Evolutionary conservation across 2,888 invertebrate species (phyloP).

Genomic region (Athalia cordata): DNA sequence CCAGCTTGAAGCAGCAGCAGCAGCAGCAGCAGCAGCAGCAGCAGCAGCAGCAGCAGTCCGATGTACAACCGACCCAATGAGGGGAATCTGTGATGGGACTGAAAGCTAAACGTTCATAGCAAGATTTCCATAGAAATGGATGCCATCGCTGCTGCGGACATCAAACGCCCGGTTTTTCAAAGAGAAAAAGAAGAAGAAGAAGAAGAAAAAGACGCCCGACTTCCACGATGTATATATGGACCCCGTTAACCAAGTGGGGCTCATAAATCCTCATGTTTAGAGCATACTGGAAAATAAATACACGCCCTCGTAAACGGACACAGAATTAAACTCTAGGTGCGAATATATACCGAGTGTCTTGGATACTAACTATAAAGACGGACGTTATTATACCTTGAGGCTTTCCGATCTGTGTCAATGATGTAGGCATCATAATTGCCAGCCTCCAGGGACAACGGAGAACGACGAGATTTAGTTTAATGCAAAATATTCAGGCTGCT

Average conservation of each 20-base stretch:
- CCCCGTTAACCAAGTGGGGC: conserved; percentile 6
- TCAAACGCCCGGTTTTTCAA: conserved; percentile 26
- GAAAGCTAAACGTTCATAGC: conserved; percentile 18
- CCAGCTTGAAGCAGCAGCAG: too few species aligned
- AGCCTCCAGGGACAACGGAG: too few species aligned
- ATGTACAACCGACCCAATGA: not conserved
- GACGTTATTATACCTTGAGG: too few species aligned
- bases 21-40: too few species aligned
- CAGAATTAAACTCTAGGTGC: conserved; percentile 12
- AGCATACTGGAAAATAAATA: not conserved
- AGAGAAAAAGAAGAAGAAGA: too few species aligned
- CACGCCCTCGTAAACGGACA: conserved; percentile 28
- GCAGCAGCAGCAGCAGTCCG: too few species aligned
- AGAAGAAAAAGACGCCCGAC: not conserved
- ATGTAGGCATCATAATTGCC: too few species aligned
- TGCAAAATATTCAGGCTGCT: too few species aligned
- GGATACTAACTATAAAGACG: too few species aligned
- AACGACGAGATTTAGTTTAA: too few species aligned
- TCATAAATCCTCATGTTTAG: conserved; percentile 37
- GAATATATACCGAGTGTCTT: not conserved
- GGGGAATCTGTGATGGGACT: conserved; percentile 8
- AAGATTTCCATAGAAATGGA: conserved; percentile 44
- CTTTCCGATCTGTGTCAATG: too few species aligned
- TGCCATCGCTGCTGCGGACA: conserved; percentile 33
- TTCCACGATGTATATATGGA: not conserved